A percentile compares a stretch with the other conserved stretches of the same genome.
Conservation (phyloP, 2,888 invertebrate genomes). For the Ariolimax columbianus region DNA sequence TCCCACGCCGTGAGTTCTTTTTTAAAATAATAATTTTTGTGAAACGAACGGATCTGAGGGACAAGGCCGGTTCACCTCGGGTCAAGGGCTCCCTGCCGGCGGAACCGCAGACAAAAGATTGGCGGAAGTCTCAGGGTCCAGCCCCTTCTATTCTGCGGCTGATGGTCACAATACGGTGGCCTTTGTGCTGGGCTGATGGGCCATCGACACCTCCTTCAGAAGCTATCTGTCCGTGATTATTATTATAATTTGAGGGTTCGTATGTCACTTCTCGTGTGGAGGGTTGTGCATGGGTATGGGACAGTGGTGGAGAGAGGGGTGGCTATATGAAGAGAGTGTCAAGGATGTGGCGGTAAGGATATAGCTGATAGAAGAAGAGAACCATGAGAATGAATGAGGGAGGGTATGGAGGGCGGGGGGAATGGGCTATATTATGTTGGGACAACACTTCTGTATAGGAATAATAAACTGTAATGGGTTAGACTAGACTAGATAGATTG, state of each 20-base stretch:
- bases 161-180: constrained; percentile 27
- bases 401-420: too few relatives aligned
- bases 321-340: too few relatives aligned
- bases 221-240: constrained; percentile 12
- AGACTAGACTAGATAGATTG: too few relatives aligned
- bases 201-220: constrained; percentile 29
- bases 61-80: constrained; percentile 31
- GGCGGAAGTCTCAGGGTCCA: constrained; percentile 24
- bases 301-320: too few relatives aligned
- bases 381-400: too few relatives aligned
- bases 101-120: constrained; percentile 36
- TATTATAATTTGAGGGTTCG: constrained; percentile 23
- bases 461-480: too few relatives aligned
- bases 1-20: constrained; percentile 7
- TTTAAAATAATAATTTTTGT: neutral
- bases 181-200: constrained; percentile 28
- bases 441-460: too few relatives aligned
- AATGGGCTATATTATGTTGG: too few relatives aligned
- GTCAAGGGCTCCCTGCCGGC: constrained; percentile 26
- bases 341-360: too few relatives aligned
- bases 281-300: too few relatives aligned
- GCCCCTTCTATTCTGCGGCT: constrained; percentile 4
- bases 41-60: neutral
- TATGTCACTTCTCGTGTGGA: neutral
- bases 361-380: too few relatives aligned